These are phyloP conservation scores for Rhynchophorus ferrugineus DNA, from an alignment of 1,140 invertebrate genomes.

Conservation along the genomic window DNA sequence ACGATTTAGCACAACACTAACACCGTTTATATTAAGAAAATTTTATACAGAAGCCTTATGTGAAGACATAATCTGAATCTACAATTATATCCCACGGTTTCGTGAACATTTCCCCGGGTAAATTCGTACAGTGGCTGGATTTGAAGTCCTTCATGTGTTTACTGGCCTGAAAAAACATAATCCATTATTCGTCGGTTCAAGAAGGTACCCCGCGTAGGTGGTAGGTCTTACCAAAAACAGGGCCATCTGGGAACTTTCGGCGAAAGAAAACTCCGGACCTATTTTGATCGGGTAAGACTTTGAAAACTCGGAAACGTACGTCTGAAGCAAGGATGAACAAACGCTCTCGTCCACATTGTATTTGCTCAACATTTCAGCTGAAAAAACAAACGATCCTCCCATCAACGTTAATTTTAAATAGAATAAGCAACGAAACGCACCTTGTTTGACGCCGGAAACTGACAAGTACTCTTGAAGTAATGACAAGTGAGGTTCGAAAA, in stretches of 20 bases:
- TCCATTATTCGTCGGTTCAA: constrained; percentile 7
- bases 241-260: constrained; percentile 49
- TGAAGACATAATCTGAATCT: constrained; percentile 35
- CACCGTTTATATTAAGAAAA: background rate
- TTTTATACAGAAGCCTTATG: constrained; percentile 11
- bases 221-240: constrained; percentile 51
- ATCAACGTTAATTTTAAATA: constrained; percentile 2
- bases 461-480: constrained; percentile 52
- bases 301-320: constrained; percentile 49
- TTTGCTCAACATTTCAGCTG: constrained; percentile 31
- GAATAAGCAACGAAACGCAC: constrained; percentile 12
- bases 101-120: constrained; percentile 62
- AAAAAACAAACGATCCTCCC: constrained; percentile 11
- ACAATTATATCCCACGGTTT: constrained; percentile 45
- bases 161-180: constrained; percentile 49
- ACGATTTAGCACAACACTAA: background rate
- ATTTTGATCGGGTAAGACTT: constrained; percentile 55
- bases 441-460: constrained; percentile 25
- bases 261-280: constrained; percentile 47
- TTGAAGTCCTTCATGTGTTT: constrained; percentile 81
- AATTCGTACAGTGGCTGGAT: constrained; percentile 77
- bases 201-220: background rate
- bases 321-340: constrained; percentile 48
- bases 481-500: constrained; percentile 50
- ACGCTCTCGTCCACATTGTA: constrained; percentile 42